Percentiles rank a stretch among this genome's conserved stretches.
phyloP scores from a whole-genome alignment of 2,797 vertebrate species.

The Onychomys arenicola region DNA sequence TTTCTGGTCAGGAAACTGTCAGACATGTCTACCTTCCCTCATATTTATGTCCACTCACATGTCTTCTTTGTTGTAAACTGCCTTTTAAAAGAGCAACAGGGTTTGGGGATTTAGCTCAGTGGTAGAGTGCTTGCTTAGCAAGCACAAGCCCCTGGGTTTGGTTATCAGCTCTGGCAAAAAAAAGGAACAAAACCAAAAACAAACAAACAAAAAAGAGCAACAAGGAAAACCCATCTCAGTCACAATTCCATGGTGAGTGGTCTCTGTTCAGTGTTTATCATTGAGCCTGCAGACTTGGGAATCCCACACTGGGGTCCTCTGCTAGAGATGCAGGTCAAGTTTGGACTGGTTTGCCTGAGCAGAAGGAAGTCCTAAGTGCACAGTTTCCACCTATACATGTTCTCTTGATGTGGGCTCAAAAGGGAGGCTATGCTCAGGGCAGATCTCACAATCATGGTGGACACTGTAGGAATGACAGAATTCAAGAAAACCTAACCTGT shows the following conservation, averaged over 20 bases:
- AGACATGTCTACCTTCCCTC: background rate
- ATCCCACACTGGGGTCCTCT: background rate
- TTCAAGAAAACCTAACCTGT: background rate
- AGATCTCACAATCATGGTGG: no score
- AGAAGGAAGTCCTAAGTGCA: background rate
- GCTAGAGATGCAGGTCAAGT: background rate
- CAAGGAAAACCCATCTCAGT: background rate
- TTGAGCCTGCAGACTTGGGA: background rate
- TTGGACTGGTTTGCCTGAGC: background rate
- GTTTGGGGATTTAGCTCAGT: no score
- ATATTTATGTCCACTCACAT: no score
- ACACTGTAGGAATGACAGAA: no score
- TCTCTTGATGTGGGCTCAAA: no score
- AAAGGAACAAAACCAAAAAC: no score
- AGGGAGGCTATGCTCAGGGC: no score
- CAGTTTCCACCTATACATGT: background rate
- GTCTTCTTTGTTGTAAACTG: background rate
- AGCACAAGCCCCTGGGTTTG: no score
- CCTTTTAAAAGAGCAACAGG: no score
- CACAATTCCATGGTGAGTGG: background rate
- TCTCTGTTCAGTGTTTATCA: background rate
- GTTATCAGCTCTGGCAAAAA: no score
- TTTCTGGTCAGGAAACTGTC: background rate
- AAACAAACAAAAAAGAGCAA: no score
- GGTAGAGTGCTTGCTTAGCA: no score